phyloP scores from a whole-genome alignment of 2,888 invertebrate genomes.

The Zygaena filipendulae region DNA sequence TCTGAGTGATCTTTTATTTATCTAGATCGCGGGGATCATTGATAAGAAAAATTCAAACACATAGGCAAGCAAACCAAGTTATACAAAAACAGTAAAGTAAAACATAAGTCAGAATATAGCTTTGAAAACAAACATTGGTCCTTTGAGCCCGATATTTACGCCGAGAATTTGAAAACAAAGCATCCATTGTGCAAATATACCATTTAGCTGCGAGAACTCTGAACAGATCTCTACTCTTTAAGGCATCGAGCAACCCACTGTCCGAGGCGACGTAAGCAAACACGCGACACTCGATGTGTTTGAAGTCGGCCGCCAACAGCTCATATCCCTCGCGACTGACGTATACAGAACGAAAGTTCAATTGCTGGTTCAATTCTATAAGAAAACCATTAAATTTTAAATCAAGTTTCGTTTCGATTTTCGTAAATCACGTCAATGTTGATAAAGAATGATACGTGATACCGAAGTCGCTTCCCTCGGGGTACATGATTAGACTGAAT shows the following conservation, averaged over 20 bases:
- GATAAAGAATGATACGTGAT: too few relatives aligned
- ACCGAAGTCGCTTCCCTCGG: conserved; percentile 15
- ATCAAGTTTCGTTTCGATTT: too few relatives aligned
- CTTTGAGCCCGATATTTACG: too few relatives aligned
- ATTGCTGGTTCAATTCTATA: too few relatives aligned
- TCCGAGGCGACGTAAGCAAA: conserved; percentile 51
- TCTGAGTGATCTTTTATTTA: neutral
- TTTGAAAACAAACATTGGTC: neutral
- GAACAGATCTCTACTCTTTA: conserved; percentile 44
- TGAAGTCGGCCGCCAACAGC: conserved; percentile 57
- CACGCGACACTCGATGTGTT: conserved; percentile 60
- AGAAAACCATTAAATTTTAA: conserved; percentile 2
- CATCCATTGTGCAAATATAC: too few relatives aligned
- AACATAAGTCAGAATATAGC: neutral
- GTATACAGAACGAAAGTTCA: conserved; percentile 44
- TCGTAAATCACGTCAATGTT: too few relatives aligned
- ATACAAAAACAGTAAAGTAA: too few relatives aligned
- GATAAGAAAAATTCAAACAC: too few relatives aligned
- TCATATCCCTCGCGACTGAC: conserved; percentile 25
- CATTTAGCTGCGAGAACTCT: conserved; percentile 41
- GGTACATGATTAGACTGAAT: conserved; percentile 31
- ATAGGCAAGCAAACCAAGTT: too few relatives aligned
- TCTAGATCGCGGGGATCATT: too few relatives aligned
- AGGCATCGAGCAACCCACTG: conserved; percentile 25
- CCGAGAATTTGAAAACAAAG: too few relatives aligned